These are phyloP conservation scores for Centropristis striata DNA, from an alignment of 2,113 vertebrate species.

Conservation along the genomic window DNA sequence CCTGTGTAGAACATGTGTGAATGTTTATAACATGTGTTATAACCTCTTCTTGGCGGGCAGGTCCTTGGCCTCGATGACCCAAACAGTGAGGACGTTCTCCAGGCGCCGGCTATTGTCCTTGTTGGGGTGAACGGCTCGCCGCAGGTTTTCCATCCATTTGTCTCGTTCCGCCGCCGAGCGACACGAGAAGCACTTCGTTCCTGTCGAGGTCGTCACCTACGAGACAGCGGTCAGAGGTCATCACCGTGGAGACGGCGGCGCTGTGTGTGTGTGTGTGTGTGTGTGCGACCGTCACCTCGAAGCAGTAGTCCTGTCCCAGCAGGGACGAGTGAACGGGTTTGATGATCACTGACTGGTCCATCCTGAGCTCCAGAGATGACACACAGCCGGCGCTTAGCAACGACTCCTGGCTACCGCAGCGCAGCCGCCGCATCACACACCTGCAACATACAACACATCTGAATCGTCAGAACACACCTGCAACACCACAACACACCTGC, in stretches of 20 bases:
- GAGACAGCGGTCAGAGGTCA: conserved; percentile 47
- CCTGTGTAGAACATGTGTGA: too few species aligned
- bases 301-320: conserved; percentile 97
- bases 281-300: conserved; percentile 87
- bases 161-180: conserved; percentile 97
- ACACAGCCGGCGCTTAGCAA: conserved; percentile 91
- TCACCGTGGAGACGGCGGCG: background rate
- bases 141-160: conserved; percentile 99
- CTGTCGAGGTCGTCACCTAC: conserved; percentile 96
- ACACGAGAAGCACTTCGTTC: conserved; percentile 98
- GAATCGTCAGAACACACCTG: too few species aligned
- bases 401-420: conserved; percentile 93
- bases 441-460: conserved; percentile 74
- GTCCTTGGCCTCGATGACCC: conserved; percentile 98
- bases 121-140: conserved; percentile 97
- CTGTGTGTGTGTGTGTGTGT: too few species aligned
- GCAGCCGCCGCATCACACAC: conserved; percentile 92
- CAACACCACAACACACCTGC: background rate
- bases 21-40: too few species aligned
- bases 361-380: conserved; percentile 91
- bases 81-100: conserved; percentile 95
- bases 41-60: conserved; percentile 96
- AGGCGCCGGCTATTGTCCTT: conserved; percentile 97
- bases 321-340: conserved; percentile 96
- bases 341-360: conserved; percentile 93